phyloP scores from a whole-genome alignment of 2,797 vertebrate genomes.

The Helostoma temminkii region DNA sequence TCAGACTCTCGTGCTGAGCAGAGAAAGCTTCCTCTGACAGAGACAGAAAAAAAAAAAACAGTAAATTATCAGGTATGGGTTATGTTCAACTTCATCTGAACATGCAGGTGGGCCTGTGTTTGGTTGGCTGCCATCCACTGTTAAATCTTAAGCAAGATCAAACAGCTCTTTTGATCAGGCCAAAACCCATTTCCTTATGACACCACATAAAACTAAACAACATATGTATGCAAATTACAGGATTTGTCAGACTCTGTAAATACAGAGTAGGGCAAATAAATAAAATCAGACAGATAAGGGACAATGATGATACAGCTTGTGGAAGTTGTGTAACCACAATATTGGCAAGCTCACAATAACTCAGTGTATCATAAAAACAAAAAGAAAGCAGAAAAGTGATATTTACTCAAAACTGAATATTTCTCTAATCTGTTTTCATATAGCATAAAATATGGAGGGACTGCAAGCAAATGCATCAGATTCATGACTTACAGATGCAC shows the following conservation, averaged over 20 bases:
- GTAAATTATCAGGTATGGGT: slow-evolving; percentile 63
- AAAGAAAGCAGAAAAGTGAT: slow-evolving; percentile 15
- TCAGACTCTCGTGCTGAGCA: slow-evolving; percentile 87
- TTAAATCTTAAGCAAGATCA: slow-evolving; percentile 61
- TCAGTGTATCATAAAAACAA: slow-evolving; percentile 32
- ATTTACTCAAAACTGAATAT: slow-evolving; percentile 23
- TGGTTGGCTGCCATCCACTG: slow-evolving; percentile 55
- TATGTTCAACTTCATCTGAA: slow-evolving; percentile 54
- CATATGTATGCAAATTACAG: slow-evolving; percentile 73
- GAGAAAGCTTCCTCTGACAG: slow-evolving; percentile 89
- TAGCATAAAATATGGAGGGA: neutral
- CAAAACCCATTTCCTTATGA: slow-evolving; percentile 76
- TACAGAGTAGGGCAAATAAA: slow-evolving; percentile 68
- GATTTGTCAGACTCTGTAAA: slow-evolving; percentile 69
- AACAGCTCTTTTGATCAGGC: slow-evolving; percentile 65
- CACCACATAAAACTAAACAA: slow-evolving; percentile 74
- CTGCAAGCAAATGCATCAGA: neutral
- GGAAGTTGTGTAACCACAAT: slow-evolving; percentile 43
- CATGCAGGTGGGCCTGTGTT: slow-evolving; percentile 72
- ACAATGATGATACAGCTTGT: slow-evolving; percentile 39
- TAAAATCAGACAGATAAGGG: slow-evolving; percentile 60
- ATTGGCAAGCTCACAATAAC: slow-evolving; percentile 39
- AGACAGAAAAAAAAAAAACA: slow-evolving; percentile 49
- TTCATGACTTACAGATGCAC: neutral
- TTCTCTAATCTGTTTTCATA: slow-evolving; percentile 16